Percentiles rank a stretch among this genome's conserved stretches.
Evolutionary conservation across 2,888 invertebrate species (phyloP).

Genomic region (Macrophya alboannulata): DNA sequence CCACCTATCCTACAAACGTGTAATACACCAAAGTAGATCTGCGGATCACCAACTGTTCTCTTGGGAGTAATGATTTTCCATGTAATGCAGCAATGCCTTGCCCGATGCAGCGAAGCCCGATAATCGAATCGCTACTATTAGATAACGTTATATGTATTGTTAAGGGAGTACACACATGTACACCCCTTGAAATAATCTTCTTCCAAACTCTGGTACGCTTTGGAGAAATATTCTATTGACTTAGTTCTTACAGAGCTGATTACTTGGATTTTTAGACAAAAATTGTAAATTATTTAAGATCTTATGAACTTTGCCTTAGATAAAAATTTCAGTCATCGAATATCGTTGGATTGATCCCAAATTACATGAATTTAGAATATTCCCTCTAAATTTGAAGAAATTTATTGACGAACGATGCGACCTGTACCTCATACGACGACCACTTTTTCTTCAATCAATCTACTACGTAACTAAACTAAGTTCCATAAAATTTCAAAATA

Average conservation of each 20-base stretch:
- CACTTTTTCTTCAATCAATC: neutral
- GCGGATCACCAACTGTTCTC: constrained; percentile 31
- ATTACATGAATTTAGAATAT: neutral
- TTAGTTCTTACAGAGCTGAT: neutral
- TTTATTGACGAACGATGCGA: neutral
- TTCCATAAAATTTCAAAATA: neutral
- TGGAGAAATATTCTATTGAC: neutral
- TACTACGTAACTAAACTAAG: neutral
- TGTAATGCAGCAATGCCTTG: neutral
- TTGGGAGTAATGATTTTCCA: constrained; percentile 40
- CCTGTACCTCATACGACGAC: neutral
- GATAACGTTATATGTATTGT: neutral
- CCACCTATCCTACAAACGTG: neutral
- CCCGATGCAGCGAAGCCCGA: constrained; percentile 17
- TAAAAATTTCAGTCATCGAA: neutral
- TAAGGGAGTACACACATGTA: neutral
- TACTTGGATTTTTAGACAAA: neutral
- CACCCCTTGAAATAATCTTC: neutral
- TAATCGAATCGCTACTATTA: constrained; percentile 40
- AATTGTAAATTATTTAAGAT: neutral
- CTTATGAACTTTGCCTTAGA: neutral
- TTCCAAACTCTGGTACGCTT: neutral
- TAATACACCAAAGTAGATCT: neutral
- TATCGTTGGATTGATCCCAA: neutral
- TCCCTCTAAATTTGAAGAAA: neutral